phyloP scores from a whole-genome alignment of 2,113 vertebrate species.

The Psilopsiagon aymara region DNA sequence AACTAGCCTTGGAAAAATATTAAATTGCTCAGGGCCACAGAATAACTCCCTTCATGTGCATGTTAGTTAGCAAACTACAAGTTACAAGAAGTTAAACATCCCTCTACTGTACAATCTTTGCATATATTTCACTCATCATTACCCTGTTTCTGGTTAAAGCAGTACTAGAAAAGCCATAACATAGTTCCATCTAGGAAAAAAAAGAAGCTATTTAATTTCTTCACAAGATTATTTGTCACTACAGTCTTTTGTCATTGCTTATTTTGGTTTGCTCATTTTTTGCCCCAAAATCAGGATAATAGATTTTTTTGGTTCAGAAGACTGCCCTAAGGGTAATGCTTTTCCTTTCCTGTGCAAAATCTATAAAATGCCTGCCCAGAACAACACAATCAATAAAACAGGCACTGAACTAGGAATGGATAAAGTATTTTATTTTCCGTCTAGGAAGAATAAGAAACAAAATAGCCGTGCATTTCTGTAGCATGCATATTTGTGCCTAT shows the following conservation, averaged over 20 bases:
- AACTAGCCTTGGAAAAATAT: not conserved
- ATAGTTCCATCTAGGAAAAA: not conserved
- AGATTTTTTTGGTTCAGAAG: not conserved
- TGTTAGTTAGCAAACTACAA: not conserved
- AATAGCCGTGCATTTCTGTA: not conserved
- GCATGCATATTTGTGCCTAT: not conserved
- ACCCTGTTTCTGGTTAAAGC: not conserved
- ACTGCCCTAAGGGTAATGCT: not conserved
- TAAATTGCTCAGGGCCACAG: not conserved
- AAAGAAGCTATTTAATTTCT: not conserved
- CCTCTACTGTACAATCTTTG: not conserved
- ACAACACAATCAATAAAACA: slow-evolving; percentile 26
- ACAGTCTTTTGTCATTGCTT: not conserved
- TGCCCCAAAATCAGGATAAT: not conserved
- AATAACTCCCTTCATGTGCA: not conserved
- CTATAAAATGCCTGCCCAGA: not conserved
- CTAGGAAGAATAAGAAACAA: not conserved
- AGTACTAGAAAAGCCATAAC: not conserved
- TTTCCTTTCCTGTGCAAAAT: slow-evolving; percentile 10
- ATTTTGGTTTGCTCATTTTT: not conserved
- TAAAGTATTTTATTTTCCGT: not conserved
- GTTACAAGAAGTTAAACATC: not conserved
- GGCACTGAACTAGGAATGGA: not conserved
- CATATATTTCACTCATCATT: not conserved
- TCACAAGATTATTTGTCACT: not conserved